Conservation (phyloP, 1,140 invertebrate species). For the Drosophila grimshawi region DNA sequence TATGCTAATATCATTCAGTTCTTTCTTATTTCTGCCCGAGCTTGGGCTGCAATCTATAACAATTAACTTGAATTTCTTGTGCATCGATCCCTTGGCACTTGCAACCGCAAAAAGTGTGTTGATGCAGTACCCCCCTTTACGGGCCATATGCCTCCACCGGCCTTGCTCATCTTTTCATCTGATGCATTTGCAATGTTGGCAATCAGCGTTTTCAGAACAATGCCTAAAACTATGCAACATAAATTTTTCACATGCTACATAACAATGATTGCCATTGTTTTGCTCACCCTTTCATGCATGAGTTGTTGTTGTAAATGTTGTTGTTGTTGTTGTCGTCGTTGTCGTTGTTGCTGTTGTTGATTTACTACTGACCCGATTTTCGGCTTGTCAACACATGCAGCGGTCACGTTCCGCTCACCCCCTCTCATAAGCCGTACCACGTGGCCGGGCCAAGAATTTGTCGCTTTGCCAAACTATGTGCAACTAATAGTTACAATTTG, state of each 20-base stretch:
- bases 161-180: neutral
- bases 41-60: conserved; percentile 6
- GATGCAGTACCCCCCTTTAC: conserved; percentile 4
- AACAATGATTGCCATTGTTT: conserved; percentile 76
- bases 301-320: conserved; percentile 32
- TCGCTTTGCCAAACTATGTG: conserved; percentile 65
- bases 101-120: conserved; percentile 35
- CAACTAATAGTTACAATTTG: conserved; percentile 76
- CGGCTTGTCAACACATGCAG: conserved; percentile 69
- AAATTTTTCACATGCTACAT: conserved; percentile 69
- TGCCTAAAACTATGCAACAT: conserved; percentile 69
- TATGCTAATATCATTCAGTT: no score
- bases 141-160: no score
- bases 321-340: conserved; percentile 34
- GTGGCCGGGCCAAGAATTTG: conserved; percentile 61
- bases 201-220: conserved; percentile 47
- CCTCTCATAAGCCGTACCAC: conserved; percentile 4
- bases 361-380: conserved; percentile 80
- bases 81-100: conserved; percentile 48
- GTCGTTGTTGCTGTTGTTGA: conserved; percentile 63
- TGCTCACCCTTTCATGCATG: conserved; percentile 9
- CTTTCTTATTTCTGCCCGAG: neutral
- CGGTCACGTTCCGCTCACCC: conserved; percentile 18
- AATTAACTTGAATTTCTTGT: conserved; percentile 27
- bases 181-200: conserved; percentile 51